These are phyloP conservation scores for Hyla sarda DNA, from an alignment of 2,113 vertebrate species.

Conservation along the genomic window DNA sequence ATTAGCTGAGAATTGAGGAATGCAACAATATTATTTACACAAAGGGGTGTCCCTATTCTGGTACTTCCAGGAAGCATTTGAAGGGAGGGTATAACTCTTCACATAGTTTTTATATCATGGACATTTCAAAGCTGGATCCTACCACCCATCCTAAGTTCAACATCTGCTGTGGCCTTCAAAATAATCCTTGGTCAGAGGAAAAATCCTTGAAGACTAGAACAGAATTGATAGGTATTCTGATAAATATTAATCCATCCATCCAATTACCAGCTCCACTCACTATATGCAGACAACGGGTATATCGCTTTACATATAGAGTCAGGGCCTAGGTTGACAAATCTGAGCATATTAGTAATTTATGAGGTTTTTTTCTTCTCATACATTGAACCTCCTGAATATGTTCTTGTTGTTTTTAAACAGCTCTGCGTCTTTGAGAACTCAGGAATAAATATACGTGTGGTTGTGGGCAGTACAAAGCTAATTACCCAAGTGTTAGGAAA, in stretches of 20 bases:
- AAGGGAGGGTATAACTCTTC: neutral
- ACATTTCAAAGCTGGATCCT: neutral
- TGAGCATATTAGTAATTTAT: neutral
- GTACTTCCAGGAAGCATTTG: too few species aligned
- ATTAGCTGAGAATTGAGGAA: too few species aligned
- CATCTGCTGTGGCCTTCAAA: neutral
- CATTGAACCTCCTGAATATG: constrained; percentile 1
- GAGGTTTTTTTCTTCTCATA: neutral
- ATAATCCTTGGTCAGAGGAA: neutral
- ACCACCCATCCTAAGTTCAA: neutral
- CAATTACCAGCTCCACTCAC: neutral
- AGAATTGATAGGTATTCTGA: neutral
- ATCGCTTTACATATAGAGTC: neutral
- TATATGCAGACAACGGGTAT: neutral
- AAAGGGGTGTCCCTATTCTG: too few species aligned
- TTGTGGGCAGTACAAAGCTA: constrained; percentile 48
- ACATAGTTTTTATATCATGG: neutral
- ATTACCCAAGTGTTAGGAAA: constrained; percentile 42
- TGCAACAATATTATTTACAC: too few species aligned
- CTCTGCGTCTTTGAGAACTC: constrained; percentile 24
- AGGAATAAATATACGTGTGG: constrained; percentile 18
- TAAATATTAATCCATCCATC: constrained; percentile 3
- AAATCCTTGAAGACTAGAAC: neutral
- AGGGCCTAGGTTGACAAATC: neutral
- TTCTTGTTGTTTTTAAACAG: neutral